Base-by-base conservation (phyloP, 2,797 vertebrate species). In the Gallinago solitaria region DNA sequence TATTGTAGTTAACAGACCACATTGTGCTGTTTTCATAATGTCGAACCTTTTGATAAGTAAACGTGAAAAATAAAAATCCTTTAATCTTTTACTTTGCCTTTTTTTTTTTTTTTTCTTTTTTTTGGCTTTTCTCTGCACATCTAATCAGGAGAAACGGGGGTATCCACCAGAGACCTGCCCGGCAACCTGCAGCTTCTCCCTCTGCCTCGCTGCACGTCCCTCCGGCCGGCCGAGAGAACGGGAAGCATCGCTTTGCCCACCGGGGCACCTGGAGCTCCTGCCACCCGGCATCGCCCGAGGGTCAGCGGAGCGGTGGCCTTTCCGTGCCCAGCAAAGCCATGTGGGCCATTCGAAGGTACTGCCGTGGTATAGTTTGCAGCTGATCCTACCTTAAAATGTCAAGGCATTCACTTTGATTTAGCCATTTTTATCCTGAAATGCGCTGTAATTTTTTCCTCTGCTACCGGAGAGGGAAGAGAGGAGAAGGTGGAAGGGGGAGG, bases 291-390 rank as follows among this genome's bases (percentile, higher is more conserved):
- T 35, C 90, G 10, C 83, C 97, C 0, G 43, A 56, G 14, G 94
- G 96, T 48, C 97, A 45, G 81, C 92, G 41, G 48, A 96, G 92
- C 9, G 7, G 79, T 35, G 90, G 76, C 81, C 95, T 97, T 60
- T 76, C 89, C 0, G 41, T 90, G 90, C 96, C 97, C 70, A 89
- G 93, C 51, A 73, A 81, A 45, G 96, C 97, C 12, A 3, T 96
- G 60, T 96, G 97, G 96, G 94, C 97, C 83, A 57, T 97, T 18
- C 54, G 83, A 35, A 98, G 98, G 98, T 98, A 98, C 86, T 59
- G 0, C 3, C 27, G 35, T 17, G 5, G 16, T 27, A 35, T 23
- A 2, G 6, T 39, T n/a, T 65, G 54, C 35, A 32, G 45, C 69
- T 19, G 2, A n/a, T 47, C 16, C 27, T 65, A 0, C 56, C 13